phyloP scores from a whole-genome alignment of 2,113 vertebrate species.

The Cromileptes altivelis region DNA sequence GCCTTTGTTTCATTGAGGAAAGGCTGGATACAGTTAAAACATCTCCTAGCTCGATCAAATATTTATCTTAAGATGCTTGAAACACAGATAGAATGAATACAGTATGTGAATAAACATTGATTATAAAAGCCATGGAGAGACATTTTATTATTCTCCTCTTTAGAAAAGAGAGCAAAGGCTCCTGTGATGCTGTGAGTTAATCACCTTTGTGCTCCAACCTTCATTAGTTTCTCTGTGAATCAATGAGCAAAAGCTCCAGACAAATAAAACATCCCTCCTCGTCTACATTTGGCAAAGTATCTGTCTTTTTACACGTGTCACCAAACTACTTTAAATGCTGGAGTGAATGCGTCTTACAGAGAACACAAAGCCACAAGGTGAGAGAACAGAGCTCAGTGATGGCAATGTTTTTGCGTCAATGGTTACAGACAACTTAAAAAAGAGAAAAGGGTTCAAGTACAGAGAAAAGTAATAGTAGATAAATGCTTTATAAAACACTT shows the following conservation, averaged over 20 bases:
- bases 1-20: not conserved
- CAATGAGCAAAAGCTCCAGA: slow-evolving; percentile 11
- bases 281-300: not conserved
- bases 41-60: not conserved
- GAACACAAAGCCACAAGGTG: slow-evolving; percentile 4
- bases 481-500: not conserved
- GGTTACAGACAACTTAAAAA: not conserved
- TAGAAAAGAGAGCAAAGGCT: slow-evolving; percentile 11
- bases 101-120: not conserved
- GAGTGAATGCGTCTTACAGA: not conserved
- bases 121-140: slow-evolving; percentile 6
- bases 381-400: not conserved
- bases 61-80: not conserved
- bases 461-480: not conserved
- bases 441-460: not conserved
- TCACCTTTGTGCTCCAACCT: not conserved
- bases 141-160: slow-evolving; percentile 4
- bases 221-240: slow-evolving; percentile 53
- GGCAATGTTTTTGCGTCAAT: not conserved
- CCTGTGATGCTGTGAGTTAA: slow-evolving; percentile 38
- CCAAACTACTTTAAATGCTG: not conserved
- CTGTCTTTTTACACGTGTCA: slow-evolving; percentile 3
- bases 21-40: not conserved
- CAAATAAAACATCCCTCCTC: slow-evolving; percentile 17
- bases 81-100: not conserved